A percentile compares a stretch with the other conserved stretches of the same genome.
These are phyloP conservation scores for Turdus rufiventris DNA, from an alignment of 2,113 vertebrate species.

Conservation along the genomic window DNA sequence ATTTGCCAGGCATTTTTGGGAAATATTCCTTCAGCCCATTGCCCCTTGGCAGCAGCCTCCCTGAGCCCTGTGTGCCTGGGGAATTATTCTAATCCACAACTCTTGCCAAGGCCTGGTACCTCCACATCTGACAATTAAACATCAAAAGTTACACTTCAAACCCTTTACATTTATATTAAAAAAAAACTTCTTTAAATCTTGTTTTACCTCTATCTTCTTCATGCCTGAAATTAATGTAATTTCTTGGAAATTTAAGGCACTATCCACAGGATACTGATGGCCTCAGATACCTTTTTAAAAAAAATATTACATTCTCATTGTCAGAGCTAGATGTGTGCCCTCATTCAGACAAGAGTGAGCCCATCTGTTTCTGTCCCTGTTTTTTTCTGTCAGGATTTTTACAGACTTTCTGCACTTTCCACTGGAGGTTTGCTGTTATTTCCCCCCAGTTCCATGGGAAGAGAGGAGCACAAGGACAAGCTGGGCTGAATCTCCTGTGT, in stretches of 20 bases:
- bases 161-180: neutral
- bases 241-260: neutral
- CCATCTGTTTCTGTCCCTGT: neutral
- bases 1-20: neutral
- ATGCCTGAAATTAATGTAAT: neutral
- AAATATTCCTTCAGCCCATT: neutral
- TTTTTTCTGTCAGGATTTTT: neutral
- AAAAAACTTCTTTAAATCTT: neutral
- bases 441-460: neutral
- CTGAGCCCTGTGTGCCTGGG: neutral
- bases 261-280: rapidly evolving
- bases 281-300: neutral
- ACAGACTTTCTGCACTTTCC: neutral
- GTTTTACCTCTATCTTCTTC: neutral
- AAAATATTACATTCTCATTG: rapidly evolving
- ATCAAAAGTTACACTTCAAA: neutral
- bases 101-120: neutral
- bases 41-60: neutral
- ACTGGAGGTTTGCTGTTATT: neutral
- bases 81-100: neutral
- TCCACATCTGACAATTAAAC: neutral
- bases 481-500: neutral
- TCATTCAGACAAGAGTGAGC: neutral
- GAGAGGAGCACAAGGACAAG: neutral
- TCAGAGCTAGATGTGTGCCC: neutral